phyloP scores from a whole-genome alignment of 2,113 vertebrate species.

The Anoura caudifer region DNA sequence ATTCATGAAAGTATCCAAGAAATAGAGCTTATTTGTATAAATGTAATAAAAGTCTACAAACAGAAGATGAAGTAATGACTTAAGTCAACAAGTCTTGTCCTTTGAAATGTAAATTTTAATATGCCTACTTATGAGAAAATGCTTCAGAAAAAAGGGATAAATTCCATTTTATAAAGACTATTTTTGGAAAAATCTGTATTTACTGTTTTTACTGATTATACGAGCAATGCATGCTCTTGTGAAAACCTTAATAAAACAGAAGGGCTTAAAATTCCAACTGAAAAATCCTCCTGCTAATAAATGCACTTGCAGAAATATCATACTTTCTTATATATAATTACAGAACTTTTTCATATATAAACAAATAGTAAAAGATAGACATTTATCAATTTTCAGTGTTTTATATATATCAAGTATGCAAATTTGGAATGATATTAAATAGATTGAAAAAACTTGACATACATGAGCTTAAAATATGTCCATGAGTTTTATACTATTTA shows the following conservation, averaged over 20 bases:
- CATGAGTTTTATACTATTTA: not conserved
- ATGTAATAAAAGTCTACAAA: constrained; percentile 1
- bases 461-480: not conserved
- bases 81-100: not conserved
- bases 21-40: constrained; percentile 38
- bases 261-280: not conserved
- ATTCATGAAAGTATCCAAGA: not conserved
- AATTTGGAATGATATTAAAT: not conserved
- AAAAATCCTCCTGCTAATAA: not conserved
- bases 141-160: not conserved
- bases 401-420: not conserved
- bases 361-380: not conserved
- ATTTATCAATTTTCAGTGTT: not conserved
- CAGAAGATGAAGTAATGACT: not conserved
- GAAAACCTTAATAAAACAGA: not conserved
- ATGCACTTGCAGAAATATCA: not conserved
- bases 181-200: not conserved
- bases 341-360: not conserved
- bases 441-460: not conserved
- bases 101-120: constrained; percentile 21
- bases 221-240: not conserved
- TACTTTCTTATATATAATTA: not conserved
- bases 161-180: not conserved
- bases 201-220: not conserved
- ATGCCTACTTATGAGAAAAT: not conserved